A percentile compares a stretch with the other conserved stretches of the same genome.
phyloP scores from a whole-genome alignment of 2,797 vertebrate genomes.

The Chelonia mydas region DNA sequence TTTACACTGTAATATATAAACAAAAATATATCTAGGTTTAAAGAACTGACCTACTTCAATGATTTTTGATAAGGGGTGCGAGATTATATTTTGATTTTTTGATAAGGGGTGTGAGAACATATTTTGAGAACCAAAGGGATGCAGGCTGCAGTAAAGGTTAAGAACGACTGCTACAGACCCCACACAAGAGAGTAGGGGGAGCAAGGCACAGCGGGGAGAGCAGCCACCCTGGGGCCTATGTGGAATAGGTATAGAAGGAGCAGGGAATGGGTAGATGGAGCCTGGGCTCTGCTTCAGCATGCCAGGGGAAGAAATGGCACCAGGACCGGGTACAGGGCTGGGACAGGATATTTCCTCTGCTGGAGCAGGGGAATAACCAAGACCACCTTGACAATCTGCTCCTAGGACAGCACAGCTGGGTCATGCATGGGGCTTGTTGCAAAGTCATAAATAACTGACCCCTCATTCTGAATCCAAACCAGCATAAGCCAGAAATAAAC shows the following conservation, averaged over 20 bases:
- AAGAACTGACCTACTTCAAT: too few species aligned
- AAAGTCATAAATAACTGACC: neutral
- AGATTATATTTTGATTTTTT: too few species aligned
- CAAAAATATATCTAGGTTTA: too few species aligned
- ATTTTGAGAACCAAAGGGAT: too few species aligned
- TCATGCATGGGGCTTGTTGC: neutral
- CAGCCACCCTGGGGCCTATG: too few species aligned
- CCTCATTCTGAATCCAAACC: neutral
- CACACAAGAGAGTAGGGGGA: neutral
- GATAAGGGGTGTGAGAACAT: too few species aligned
- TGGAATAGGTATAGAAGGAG: too few species aligned
- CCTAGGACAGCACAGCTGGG: neutral
- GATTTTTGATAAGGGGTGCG: too few species aligned
- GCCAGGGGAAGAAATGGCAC: neutral
- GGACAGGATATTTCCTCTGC: fast-evolving
- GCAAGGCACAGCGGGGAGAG: neutral
- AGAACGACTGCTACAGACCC: too few species aligned
- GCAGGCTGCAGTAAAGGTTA: too few species aligned
- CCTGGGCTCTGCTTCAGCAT: neutral
- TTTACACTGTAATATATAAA: too few species aligned
- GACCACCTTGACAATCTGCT: neutral
- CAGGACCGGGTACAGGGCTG: too few species aligned
- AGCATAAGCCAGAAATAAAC: neutral
- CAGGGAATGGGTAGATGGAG: neutral
- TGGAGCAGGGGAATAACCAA: neutral